Percentiles rank a stretch among this genome's conserved stretches.
Evolutionary conservation across 1,140 invertebrate species (phyloP).

Genomic region (Delia radicum): DNA sequence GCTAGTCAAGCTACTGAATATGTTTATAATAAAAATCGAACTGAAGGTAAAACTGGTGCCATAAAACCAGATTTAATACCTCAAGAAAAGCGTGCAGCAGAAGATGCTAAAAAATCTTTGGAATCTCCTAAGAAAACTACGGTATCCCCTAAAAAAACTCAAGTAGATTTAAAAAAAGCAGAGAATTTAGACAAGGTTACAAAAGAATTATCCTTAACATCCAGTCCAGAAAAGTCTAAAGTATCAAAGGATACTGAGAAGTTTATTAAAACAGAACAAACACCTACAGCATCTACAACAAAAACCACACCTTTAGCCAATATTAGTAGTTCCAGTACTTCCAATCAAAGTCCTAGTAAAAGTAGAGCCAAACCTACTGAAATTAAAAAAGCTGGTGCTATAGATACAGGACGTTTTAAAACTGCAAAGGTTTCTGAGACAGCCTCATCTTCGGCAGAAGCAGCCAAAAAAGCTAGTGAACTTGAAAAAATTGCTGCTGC

Average conservation of each 20-base stretch:
- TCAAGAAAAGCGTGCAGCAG: conserved; percentile 24
- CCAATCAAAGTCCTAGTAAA: conserved; percentile 12
- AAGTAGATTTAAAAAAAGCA: background rate
- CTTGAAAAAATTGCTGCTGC: conserved; percentile 35
- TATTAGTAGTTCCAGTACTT: background rate
- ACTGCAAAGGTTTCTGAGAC: conserved; percentile 20
- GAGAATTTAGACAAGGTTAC: background rate
- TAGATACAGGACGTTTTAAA: background rate
- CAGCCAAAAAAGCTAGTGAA: conserved; percentile 32
- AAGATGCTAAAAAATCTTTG: background rate
- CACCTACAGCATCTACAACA: background rate
- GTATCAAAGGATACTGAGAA: background rate
- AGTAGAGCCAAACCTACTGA: conserved; percentile 29
- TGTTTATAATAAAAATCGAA: conserved; percentile 42
- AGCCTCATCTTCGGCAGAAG: background rate
- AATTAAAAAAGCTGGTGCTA: conserved; percentile 25
- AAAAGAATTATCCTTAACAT: background rate
- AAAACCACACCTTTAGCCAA: background rate
- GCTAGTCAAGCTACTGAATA: conserved; percentile 52
- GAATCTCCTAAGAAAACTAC: background rate
- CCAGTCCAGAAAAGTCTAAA: background rate
- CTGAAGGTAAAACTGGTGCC: conserved; percentile 39
- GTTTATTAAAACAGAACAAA: conserved; percentile 7
- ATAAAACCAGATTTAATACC: conserved; percentile 40
- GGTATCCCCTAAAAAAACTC: background rate